Conservation (phyloP, 2,888 invertebrate species). For the Oscheius sp. region DNA sequence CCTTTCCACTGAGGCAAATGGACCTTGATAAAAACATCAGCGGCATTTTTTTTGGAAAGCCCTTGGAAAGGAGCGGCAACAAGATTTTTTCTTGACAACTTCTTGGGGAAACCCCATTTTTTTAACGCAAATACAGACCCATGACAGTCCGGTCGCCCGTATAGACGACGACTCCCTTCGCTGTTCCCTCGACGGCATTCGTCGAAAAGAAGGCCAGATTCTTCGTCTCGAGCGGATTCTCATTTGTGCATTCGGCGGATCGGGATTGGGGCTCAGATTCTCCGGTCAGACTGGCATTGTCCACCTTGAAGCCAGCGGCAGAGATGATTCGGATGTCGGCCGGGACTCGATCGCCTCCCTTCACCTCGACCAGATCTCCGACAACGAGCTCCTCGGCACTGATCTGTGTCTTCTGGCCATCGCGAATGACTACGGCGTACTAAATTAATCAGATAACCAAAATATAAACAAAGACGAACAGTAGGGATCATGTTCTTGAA, state of each 20-base stretch:
- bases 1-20: no score
- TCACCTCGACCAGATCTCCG: constrained; percentile 97
- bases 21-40: no score
- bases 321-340: constrained; percentile 96
- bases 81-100: no score
- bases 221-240: constrained; percentile 77
- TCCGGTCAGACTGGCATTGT: constrained; percentile 78
- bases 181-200: constrained; percentile 77
- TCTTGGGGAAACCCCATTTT: no score
- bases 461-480: constrained; percentile 35
- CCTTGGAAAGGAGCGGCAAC: no score
- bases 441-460: constrained; percentile 72
- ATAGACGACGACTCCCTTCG: constrained; percentile 78
- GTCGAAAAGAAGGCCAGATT: constrained; percentile 78
- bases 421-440: constrained; percentile 85
- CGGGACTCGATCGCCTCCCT: constrained; percentile 98
- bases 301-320: constrained; percentile 90
- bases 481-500: constrained; percentile 82
- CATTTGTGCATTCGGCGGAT: constrained; percentile 76
- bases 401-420: constrained; percentile 76
- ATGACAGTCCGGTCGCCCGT: constrained; percentile 74
- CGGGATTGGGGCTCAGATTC: constrained; percentile 77
- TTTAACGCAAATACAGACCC: constrained; percentile 74
- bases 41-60: no score
- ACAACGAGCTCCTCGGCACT: constrained; percentile 85